phyloP scores from a whole-genome alignment of 2,888 invertebrate genomes.

The Xestia rhomboidea region DNA sequence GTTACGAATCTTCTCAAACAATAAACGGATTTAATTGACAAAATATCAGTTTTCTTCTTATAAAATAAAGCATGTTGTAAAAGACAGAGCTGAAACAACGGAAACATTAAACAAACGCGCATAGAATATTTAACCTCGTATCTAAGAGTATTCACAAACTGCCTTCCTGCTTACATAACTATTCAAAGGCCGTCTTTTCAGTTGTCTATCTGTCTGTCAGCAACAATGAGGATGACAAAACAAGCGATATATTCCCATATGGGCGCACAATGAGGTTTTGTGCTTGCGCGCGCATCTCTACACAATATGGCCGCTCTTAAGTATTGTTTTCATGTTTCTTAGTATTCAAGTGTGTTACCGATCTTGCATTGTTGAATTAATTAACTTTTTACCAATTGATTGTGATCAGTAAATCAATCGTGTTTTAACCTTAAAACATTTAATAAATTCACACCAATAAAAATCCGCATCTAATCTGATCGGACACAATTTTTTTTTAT shows the following conservation, averaged over 20 bases:
- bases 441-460: constrained; percentile 51
- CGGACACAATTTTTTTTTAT: constrained; percentile 43
- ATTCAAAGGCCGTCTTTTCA: constrained; percentile 89
- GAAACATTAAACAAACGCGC: constrained; percentile 56
- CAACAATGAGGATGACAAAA: constrained; percentile 88
- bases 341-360: constrained; percentile 62
- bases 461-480: constrained; percentile 43
- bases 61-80: constrained; percentile 12
- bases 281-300: constrained; percentile 75
- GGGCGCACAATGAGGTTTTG: constrained; percentile 87
- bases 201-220: constrained; percentile 88
- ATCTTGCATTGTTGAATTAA: constrained; percentile 58
- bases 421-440: constrained; percentile 13
- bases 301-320: constrained; percentile 76
- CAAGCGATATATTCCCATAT: constrained; percentile 89
- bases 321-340: constrained; percentile 80
- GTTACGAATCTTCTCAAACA: background rate
- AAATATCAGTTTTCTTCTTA: background rate
- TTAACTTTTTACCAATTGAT: constrained; percentile 52
- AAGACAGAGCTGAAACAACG: constrained; percentile 40
- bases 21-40: background rate
- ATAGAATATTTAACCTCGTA: constrained; percentile 69
- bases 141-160: constrained; percentile 72
- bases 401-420: constrained; percentile 8
- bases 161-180: constrained; percentile 80